Percentiles rank a stretch among this genome's conserved stretches.
These are phyloP conservation scores for Periphyllus acericola DNA, from an alignment of 2,888 invertebrate species.

Conservation along the genomic window DNA sequence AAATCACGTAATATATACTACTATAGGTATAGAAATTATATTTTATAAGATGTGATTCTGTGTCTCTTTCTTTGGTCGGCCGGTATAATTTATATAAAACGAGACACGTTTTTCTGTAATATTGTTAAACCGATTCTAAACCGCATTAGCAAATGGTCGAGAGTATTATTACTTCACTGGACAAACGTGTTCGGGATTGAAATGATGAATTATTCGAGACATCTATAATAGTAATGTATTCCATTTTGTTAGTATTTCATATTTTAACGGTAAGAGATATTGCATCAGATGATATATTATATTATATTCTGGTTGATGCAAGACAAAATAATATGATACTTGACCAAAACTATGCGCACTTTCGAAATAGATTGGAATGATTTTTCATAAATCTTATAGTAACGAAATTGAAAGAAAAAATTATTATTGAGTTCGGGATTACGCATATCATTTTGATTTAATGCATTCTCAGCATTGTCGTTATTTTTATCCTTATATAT, in stretches of 20 bases:
- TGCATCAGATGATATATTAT: not conserved
- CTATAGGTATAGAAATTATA: not conserved
- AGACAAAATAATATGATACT: not conserved
- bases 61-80: not conserved
- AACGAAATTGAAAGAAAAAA: not conserved
- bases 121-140: not conserved
- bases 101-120: not conserved
- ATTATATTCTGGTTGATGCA: not conserved
- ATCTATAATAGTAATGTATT: not conserved
- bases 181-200: conserved; percentile 5
- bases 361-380: not conserved
- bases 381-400: not conserved
- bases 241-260: not conserved
- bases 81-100: not conserved
- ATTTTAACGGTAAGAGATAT: not conserved
- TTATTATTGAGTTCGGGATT: not conserved
- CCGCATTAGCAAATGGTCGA: not conserved
- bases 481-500: no score
- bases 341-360: not conserved
- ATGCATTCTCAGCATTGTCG: no score
- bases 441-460: no score
- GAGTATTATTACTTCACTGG: conserved; percentile 27
- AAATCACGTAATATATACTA: no score
- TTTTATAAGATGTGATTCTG: not conserved
- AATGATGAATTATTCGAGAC: not conserved